These are phyloP conservation scores for Hoplodrina blanda DNA, from an alignment of 2,888 invertebrate genomes.

Conservation along the genomic window DNA sequence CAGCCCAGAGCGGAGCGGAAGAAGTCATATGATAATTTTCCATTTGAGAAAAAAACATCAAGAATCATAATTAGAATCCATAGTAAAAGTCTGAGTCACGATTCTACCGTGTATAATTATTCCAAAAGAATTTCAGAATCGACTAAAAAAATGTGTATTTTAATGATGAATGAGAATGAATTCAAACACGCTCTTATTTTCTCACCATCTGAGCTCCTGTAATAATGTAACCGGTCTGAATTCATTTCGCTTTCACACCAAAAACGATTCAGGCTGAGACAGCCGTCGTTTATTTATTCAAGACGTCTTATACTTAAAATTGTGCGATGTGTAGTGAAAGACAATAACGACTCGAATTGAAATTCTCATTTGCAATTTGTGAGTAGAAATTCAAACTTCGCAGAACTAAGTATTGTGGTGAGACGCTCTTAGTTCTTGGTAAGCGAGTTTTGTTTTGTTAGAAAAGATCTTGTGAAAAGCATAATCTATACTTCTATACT, in stretches of 20 bases:
- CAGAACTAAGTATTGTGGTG: conserved; percentile 55
- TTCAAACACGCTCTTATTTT: background rate
- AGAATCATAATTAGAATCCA: too few relatives aligned
- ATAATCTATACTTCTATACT: too few relatives aligned
- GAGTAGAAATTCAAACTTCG: conserved; percentile 44
- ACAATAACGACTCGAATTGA: conserved; percentile 5
- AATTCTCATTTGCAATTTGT: conserved; percentile 34
- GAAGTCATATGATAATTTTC: too few relatives aligned
- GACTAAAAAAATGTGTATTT: too few relatives aligned
- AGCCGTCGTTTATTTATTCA: conserved; percentile 1
- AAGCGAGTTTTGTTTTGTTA: too few relatives aligned
- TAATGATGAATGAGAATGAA: too few relatives aligned
- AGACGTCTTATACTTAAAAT: conserved; percentile 18
- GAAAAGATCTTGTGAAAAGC: background rate
- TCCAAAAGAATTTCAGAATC: too few relatives aligned
- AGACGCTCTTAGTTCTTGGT: conserved; percentile 24
- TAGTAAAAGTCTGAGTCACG: too few relatives aligned
- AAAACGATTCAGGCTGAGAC: background rate
- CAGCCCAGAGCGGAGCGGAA: too few relatives aligned
- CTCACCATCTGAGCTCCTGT: background rate
- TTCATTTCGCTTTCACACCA: background rate
- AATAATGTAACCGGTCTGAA: background rate
- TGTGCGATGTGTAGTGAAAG: background rate
- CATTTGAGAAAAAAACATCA: too few relatives aligned
- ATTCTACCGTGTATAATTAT: too few relatives aligned